Conservation (phyloP, 1,140 invertebrate species). For the Cecropterus lyciades region DNA sequence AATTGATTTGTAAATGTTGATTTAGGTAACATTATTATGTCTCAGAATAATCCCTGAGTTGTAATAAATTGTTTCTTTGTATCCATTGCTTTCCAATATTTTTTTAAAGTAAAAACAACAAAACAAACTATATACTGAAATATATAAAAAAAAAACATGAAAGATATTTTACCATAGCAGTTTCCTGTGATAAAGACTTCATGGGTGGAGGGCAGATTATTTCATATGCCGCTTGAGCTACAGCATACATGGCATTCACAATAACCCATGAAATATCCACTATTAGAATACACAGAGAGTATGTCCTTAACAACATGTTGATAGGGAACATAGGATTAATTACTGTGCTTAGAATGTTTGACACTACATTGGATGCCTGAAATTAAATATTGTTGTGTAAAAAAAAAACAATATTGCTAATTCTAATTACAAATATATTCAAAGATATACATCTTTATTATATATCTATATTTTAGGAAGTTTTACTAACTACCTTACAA, state of each 20-base stretch:
- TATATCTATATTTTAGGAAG: too few species aligned
- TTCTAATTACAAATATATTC: too few species aligned
- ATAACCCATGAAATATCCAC: conserved; percentile 84
- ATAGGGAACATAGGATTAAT: conserved; percentile 73
- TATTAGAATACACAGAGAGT: conserved; percentile 83
- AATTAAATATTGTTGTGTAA: conserved; percentile 40
- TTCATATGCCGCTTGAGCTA: conserved; percentile 83
- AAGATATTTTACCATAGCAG: conserved; percentile 85
- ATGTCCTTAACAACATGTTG: conserved; percentile 84
- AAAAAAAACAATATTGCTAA: too few species aligned
- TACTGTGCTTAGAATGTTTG: conserved; percentile 47
- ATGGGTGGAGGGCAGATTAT: conserved; percentile 84
- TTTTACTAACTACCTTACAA: too few species aligned
- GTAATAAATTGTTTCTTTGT: too few species aligned
- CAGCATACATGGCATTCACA: conserved; percentile 82
- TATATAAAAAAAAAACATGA: not conserved
- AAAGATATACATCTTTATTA: too few species aligned
- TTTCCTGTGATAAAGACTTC: conserved; percentile 85
- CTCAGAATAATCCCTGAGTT: too few species aligned
- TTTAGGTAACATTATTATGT: too few species aligned
- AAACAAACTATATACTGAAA: too few species aligned
- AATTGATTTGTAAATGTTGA: too few species aligned
- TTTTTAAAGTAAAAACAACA: too few species aligned
- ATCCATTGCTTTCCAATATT: too few species aligned
- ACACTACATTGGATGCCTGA: conserved; percentile 50